Conservation (phyloP, 1,140 invertebrate species). For the Hyposmocoma kahamanoa region DNA sequence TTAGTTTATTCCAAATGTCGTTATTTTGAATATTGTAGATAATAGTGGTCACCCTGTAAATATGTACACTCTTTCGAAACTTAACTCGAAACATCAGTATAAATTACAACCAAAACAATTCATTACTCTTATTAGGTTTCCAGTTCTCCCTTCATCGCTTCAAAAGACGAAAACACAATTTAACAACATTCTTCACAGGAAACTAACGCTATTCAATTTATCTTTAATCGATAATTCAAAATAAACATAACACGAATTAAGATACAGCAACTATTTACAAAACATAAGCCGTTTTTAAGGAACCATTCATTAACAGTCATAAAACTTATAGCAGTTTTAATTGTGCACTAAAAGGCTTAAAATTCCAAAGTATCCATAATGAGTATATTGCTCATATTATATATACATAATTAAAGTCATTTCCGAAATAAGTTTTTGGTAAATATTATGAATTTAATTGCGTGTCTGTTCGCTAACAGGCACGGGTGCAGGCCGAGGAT, state of each 20-base stretch:
- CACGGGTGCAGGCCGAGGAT: constrained; percentile 38
- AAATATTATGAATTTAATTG: constrained; percentile 54
- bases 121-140: constrained; percentile 39
- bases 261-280: constrained; percentile 14
- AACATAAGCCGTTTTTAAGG: constrained; percentile 16
- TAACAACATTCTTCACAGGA: no score
- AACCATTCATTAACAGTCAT: constrained; percentile 21
- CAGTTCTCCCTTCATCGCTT: no score
- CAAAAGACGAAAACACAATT: no score
- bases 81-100: constrained; percentile 41
- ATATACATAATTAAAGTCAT: neutral
- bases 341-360: constrained; percentile 17
- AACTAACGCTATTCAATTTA: no score
- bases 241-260: no score
- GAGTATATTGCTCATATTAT: constrained; percentile 14
- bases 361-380: constrained; percentile 17
- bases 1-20: no score
- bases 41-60: no score
- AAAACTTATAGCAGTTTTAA: constrained; percentile 22
- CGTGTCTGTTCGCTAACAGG: constrained; percentile 37
- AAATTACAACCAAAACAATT: constrained; percentile 47
- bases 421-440: neutral
- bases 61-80: no score
- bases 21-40: no score
- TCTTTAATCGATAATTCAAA: no score